Base-by-base conservation (phyloP, 2,888 invertebrate species). In the Drosophila colorata region DNA sequence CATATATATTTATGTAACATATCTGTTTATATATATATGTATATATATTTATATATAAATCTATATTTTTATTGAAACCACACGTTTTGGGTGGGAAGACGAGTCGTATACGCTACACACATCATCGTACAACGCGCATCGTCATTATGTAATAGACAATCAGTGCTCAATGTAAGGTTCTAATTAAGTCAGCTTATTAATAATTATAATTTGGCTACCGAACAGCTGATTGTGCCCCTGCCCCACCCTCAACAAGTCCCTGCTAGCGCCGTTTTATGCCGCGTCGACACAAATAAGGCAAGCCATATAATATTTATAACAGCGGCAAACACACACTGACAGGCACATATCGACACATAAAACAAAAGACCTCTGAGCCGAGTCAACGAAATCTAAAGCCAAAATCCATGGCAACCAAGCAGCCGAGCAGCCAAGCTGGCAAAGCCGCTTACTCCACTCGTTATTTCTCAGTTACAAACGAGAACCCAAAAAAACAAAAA, bases 301-400 rank as follows among this genome's bases (percentile, higher is more conserved):
- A 59, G 51, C 40, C 68, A 70, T 68, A 69, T 77, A 69, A 78
- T 85, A 82, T 85, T 81, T 84, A 85, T 75, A 68, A 65, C 55
- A 65, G 68, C 70, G 65, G 44, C 53, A 40, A 18, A 31, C 11
- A 59, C 46, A 60, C 46, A 58, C 35, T 44, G 23, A 13, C 28
- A 41, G 38, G 20, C 9, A 31, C 25, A 44, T 51, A 69, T 61
- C 51, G 58, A 44, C 65, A 65, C 65, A 47, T 65, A 56, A 69
- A 70, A 85, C 83, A 86, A 77, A 79, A 76, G 51, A 55, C 28
- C 79, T 66, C 59, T 72, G 58, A 73, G 85, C 41, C 83, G 80
- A 88, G 76, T 75, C 88, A 87, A 85, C 76, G 75, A 67, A 84
- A 84, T 84, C 72, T 64, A 74, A 87, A 86, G 71, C 80, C 71